Evolutionary conservation across 2,888 invertebrate genomes (phyloP).

Genomic region (Sphaeridia pumilis): DNA sequence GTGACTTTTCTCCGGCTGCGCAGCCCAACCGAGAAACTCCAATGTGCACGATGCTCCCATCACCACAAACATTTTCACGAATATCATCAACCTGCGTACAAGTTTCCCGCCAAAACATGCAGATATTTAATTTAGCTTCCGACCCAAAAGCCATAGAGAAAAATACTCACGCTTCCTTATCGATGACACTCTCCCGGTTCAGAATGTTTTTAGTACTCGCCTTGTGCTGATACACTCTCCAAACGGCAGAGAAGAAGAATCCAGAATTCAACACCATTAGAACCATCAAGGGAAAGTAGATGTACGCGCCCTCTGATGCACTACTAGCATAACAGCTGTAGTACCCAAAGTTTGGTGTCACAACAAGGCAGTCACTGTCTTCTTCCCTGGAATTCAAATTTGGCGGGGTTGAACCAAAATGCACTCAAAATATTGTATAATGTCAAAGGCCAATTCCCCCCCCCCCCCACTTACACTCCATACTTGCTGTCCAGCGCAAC

Average conservation of each 20-base stretch:
- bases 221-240: neutral
- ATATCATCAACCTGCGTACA: slow-evolving; percentile 8
- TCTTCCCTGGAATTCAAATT: too few species aligned
- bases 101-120: too few species aligned
- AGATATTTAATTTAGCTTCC: too few species aligned
- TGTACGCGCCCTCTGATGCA: slow-evolving; percentile 6
- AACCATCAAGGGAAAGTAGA: slow-evolving; percentile 3
- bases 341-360: slow-evolving; percentile 5
- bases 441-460: too few species aligned
- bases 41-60: slow-evolving; percentile 9
- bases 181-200: neutral
- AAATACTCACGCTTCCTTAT: neutral
- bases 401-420: neutral
- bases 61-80: slow-evolving; percentile 11
- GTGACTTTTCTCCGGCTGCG: neutral
- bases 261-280: slow-evolving; percentile 1
- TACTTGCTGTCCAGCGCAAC: neutral
- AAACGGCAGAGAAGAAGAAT: slow-evolving; percentile 4
- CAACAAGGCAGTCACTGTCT: slow-evolving; percentile 5
- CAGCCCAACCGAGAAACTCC: slow-evolving; percentile 10
- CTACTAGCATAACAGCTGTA: neutral
- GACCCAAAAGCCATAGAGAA: too few species aligned
- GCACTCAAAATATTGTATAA: neutral
- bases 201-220: neutral
- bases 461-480: neutral